These are phyloP conservation scores for Diadumene lineata DNA, from an alignment of 92 coral and sea anemone species.

Conservation along the genomic window DNA sequence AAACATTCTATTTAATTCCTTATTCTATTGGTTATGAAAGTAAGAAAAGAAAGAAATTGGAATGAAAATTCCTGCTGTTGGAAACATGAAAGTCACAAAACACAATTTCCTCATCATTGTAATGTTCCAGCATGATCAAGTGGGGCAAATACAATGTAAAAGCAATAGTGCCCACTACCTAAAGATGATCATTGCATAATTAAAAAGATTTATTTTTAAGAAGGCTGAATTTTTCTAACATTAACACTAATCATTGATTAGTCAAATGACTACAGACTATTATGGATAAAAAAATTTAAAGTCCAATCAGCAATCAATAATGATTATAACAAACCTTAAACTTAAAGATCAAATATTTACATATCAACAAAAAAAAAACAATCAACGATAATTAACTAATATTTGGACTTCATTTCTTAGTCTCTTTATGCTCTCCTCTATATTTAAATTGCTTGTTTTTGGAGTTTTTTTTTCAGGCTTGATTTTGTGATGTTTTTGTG, in stretches of 20 bases:
- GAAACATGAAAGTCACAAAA: no score
- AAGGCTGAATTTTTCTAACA: no score
- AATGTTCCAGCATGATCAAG: no score
- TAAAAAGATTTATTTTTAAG: no score
- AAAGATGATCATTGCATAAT: no score
- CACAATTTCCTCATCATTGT: no score
- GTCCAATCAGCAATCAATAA: not conserved
- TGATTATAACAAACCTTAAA: no score
- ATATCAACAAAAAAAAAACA: not conserved
- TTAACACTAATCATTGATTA: no score
- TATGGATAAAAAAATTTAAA: not conserved
- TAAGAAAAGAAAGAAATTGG: not conserved
- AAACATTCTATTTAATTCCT: not conserved
- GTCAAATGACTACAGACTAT: not conserved
- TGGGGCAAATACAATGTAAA: no score
- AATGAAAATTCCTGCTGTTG: no score
- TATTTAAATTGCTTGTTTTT: not conserved
- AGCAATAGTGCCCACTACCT: no score
- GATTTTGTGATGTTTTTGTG: slow-evolving; percentile 23
- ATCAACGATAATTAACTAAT: not conserved
- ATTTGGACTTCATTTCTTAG: slow-evolving; percentile 6
- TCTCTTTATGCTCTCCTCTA: not conserved
- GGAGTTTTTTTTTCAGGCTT: not conserved
- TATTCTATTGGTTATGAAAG: not conserved
- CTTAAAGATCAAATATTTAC: no score